Base-by-base conservation (phyloP, 2,113 vertebrate species). In the Calidris pygmaea region DNA sequence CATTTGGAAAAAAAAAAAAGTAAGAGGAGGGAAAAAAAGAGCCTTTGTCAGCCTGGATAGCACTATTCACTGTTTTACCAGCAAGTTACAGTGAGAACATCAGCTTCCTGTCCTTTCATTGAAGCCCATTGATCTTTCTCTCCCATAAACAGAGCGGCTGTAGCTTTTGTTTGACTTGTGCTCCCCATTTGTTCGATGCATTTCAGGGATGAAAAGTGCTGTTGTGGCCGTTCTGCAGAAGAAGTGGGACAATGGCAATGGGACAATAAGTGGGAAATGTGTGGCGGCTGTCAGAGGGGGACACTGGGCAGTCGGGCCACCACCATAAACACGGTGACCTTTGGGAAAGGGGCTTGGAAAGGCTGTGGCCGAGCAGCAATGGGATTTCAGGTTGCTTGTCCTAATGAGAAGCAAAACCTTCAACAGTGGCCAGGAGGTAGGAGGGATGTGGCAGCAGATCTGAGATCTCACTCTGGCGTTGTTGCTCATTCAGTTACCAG, bases 61-160 rank as follows among this genome's bases (percentile, higher is more conserved):
- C 91, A 89, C 95, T 94, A 97, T 95, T 97, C 95, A 92, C 85
- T 80, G 71, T 62, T 74, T 93, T 86, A 95, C 96, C 95, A 95
- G 95, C 97, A 97, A 98, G 96, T 89, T 95, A 94, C 96, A 96
- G 89, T 68, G 82, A 95, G 97, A 97, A 88, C 94, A 96, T 95
- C 88, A 86, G 95, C 97, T 97, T 97, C 97, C 98, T 98, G 97
- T 93, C 95, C 96, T 98, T 98, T 98, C 96, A 97, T 73, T 90
- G 83, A 88, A 97, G 81, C 91, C 90, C 96, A 98, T 97, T 97
- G 97, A 97, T 98, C 93, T 96, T 95, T 89, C 79, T 94, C 77
- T 65, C 92, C 82, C 63, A 97, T 96, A 97, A 98, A 97, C 97
- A 96, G 96, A 89, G 87, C 2, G 47, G 87, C 85, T 91, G 87